A percentile compares a stretch with the other conserved stretches of the same genome.
These are phyloP conservation scores for Gadus macrocephalus DNA, from an alignment of 2,113 vertebrate species.

Conservation along the genomic window DNA sequence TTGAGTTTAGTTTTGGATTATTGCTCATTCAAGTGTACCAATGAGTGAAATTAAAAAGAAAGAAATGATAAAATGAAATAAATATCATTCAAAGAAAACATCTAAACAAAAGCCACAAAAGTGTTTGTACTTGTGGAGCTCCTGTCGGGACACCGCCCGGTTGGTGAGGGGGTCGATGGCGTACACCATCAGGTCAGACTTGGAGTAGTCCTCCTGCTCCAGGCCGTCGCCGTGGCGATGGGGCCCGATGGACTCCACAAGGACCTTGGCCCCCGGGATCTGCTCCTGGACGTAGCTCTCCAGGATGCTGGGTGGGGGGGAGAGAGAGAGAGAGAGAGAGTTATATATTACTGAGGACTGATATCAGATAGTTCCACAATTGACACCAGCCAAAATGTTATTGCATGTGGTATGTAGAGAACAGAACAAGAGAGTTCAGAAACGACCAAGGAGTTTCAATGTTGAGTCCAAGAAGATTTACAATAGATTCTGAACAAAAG, in stretches of 20 bases:
- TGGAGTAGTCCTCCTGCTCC: slow-evolving; percentile 91
- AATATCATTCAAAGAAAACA: too few species aligned
- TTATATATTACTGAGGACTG: too few species aligned
- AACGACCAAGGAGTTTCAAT: background rate
- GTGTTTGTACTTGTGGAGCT: slow-evolving; percentile 85
- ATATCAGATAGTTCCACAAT: too few species aligned
- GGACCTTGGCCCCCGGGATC: slow-evolving; percentile 89
- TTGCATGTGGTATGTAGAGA: too few species aligned
- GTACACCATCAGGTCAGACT: slow-evolving; percentile 92
- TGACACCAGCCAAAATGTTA: too few species aligned
- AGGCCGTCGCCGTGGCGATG: slow-evolving; percentile 83
- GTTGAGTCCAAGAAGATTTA: background rate
- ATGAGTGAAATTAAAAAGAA: too few species aligned
- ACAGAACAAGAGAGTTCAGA: too few species aligned
- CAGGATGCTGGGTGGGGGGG: slow-evolving; percentile 76
- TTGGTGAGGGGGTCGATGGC: slow-evolving; percentile 96
- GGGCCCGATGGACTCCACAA: slow-evolving; percentile 92
- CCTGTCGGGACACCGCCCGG: slow-evolving; percentile 87
- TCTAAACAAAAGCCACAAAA: background rate
- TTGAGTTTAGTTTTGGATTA: too few species aligned
- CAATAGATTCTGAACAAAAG: background rate
- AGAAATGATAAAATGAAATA: too few species aligned
- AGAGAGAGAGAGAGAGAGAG: too few species aligned
- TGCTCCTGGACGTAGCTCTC: slow-evolving; percentile 94
- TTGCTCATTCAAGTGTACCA: too few species aligned